These are phyloP conservation scores for Margaritifera margaritifera DNA, from an alignment of 2,888 invertebrate species.

Conservation along the genomic window DNA sequence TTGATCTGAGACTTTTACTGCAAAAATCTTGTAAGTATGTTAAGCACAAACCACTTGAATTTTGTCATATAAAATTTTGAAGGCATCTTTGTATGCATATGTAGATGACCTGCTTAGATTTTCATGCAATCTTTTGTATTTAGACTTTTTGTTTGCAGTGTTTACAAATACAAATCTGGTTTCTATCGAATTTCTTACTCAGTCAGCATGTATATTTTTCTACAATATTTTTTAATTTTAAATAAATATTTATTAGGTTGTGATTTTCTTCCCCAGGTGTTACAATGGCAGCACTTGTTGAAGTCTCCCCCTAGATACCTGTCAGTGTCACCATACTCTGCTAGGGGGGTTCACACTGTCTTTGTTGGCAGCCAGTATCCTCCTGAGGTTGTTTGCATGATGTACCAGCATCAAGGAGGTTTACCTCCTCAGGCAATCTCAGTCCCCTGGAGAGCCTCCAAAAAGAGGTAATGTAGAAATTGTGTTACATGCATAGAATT, in stretches of 20 bases:
- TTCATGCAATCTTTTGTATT: no score
- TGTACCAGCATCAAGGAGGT: conserved; percentile 15
- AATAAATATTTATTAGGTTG: no score
- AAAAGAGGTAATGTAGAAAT: conserved; percentile 19
- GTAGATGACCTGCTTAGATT: no score
- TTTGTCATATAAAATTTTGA: no score
- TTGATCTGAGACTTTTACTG: no score
- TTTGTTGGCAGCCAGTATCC: conserved; percentile 52
- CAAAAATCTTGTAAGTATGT: no score
- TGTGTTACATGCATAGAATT: no score
- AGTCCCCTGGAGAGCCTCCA: conserved; percentile 38
- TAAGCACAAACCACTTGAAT: no score
- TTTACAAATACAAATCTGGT: no score
- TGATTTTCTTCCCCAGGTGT: conserved; percentile 39
- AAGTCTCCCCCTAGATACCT: conserved; percentile 49
- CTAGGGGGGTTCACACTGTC: conserved; percentile 12
- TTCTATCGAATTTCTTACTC: no score
- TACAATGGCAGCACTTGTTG: conserved; percentile 53
- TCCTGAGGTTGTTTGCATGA: conserved; percentile 45
- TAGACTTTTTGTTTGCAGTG: no score
- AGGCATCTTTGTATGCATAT: no score
- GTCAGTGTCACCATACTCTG: neutral
- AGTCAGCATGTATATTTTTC: neutral
- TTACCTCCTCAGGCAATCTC: conserved; percentile 24
- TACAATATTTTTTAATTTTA: neutral